These are phyloP conservation scores for Fregata magnificens DNA, from an alignment of 2,113 vertebrate genomes.

Conservation along the genomic window DNA sequence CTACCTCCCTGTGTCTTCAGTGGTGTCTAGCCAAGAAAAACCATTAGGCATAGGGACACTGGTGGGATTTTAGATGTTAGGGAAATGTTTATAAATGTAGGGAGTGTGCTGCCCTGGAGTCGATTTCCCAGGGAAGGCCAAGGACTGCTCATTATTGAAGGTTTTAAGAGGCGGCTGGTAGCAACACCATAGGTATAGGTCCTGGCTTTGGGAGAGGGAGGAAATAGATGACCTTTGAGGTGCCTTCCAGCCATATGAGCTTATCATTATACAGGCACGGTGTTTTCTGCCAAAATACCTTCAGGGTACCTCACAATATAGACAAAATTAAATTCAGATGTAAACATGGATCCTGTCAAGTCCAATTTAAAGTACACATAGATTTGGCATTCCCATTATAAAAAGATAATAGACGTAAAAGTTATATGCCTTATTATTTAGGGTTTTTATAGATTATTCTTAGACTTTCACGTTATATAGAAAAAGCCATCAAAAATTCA, in stretches of 20 bases:
- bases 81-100: neutral
- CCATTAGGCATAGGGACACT: neutral
- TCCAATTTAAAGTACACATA: neutral
- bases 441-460: neutral
- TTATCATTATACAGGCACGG: rapidly evolving
- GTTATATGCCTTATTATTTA: neutral
- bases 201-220: neutral
- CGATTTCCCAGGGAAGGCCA: neutral
- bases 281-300: neutral
- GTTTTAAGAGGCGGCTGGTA: neutral
- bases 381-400: neutral
- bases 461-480: neutral
- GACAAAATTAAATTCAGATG: neutral
- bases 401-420: neutral
- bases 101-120: neutral
- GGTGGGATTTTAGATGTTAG: neutral
- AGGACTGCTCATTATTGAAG: neutral
- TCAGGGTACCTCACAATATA: neutral
- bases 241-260: neutral
- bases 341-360: neutral
- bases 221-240: neutral
- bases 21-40: neutral
- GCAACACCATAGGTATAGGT: neutral
- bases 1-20: neutral
- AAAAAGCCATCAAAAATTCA: neutral